Evolutionary conservation across 2,797 vertebrate species (phyloP).

Genomic region (Prunella strophiata): DNA sequence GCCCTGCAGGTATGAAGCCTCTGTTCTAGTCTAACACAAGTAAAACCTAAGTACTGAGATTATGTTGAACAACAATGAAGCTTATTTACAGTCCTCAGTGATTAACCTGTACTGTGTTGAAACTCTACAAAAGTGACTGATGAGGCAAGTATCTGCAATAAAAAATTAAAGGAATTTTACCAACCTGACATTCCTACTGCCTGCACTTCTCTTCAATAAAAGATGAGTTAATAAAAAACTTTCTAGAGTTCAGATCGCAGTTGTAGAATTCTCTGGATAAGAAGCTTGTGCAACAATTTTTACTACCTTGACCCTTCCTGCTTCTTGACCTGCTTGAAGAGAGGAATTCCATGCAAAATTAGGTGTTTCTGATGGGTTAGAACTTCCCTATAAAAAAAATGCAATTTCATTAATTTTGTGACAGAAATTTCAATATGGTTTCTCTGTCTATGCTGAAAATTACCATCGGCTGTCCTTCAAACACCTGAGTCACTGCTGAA

Average conservation of each 20-base stretch:
- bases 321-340: neutral
- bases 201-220: neutral
- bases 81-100: neutral
- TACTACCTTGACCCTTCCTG: neutral
- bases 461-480: neutral
- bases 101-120: neutral
- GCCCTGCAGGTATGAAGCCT: neutral
- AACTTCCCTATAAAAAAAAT: neutral
- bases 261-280: neutral
- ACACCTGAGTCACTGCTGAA: neutral
- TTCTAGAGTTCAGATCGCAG: neutral
- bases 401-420: neutral
- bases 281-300: neutral
- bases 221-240: neutral
- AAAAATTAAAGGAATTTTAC: neutral
- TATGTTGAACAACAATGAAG: neutral
- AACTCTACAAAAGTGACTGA: neutral
- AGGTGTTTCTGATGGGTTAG: neutral
- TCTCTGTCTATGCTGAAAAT: neutral
- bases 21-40: neutral
- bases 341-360: neutral
- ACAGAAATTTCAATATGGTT: neutral
- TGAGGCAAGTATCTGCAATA: neutral
- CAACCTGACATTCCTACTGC: neutral
- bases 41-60: neutral